These are phyloP conservation scores for Uropsilus gracilis DNA, from an alignment of 2,113 vertebrate species.

Conservation along the genomic window DNA sequence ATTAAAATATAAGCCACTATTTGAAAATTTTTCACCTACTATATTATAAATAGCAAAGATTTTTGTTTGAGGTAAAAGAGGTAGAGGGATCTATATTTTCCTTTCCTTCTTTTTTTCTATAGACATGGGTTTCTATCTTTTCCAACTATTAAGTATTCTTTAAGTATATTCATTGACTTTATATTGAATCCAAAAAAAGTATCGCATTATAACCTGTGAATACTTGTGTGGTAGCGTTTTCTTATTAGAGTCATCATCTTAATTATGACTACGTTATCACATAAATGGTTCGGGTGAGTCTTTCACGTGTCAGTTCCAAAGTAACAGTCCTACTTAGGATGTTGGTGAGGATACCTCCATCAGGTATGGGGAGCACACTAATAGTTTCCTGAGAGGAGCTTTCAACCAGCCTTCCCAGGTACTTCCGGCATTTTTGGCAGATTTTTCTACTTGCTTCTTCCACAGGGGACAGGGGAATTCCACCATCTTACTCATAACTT, in stretches of 20 bases:
- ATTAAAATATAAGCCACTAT: background rate
- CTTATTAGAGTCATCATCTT: background rate
- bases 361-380: background rate
- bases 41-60: background rate
- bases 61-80: background rate
- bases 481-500: background rate
- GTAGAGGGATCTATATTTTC: background rate
- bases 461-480: background rate
- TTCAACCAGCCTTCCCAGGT: background rate
- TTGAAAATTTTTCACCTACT: background rate
- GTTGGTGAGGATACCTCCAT: background rate
- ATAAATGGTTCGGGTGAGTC: background rate
- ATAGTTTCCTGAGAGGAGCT: background rate
- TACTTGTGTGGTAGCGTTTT: background rate
- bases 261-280: background rate
- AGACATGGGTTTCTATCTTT: background rate
- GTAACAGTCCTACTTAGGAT: background rate
- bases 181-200: background rate
- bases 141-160: background rate
- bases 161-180: background rate
- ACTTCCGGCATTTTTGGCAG: background rate
- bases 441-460: background rate
- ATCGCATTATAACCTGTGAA: background rate
- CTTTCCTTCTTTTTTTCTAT: background rate
- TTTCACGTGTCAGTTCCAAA: background rate